Evolutionary conservation across 2,888 invertebrate genomes (phyloP).

Genomic region (Hirtodrosophila trivittata): DNA sequence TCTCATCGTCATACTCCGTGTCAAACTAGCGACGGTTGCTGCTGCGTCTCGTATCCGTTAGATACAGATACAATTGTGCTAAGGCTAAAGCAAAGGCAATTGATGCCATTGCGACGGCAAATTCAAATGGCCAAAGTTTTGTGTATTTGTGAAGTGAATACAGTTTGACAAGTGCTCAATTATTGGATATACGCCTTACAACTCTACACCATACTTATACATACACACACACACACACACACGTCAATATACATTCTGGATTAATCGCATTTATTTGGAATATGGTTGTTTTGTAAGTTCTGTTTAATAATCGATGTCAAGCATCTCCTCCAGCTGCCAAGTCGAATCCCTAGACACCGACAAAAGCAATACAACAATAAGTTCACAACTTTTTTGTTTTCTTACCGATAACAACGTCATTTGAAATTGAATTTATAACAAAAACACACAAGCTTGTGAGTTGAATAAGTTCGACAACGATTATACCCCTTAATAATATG

Average conservation of each 20-base stretch:
- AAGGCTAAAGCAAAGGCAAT: slow-evolving; percentile 4
- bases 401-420: slow-evolving; percentile 27
- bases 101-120: slow-evolving; percentile 20
- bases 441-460: neutral
- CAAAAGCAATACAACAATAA: slow-evolving; percentile 10
- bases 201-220: neutral
- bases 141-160: slow-evolving; percentile 42
- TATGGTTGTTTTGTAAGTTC: slow-evolving; percentile 81
- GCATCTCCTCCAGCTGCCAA: neutral
- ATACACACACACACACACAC: neutral
- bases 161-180: slow-evolving; percentile 27
- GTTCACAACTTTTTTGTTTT: too few relatives aligned
- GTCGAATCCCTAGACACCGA: slow-evolving; percentile 35
- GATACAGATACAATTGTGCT: slow-evolving; percentile 34
- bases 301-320: slow-evolving; percentile 8
- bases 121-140: slow-evolving; percentile 43
- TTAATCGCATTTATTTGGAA: slow-evolving; percentile 64
- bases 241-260: slow-evolving; percentile 38
- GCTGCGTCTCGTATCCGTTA: slow-evolving; percentile 16
- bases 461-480: neutral
- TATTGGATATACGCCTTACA: slow-evolving; percentile 29
- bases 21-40: slow-evolving; percentile 55
- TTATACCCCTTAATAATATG: slow-evolving; percentile 12
- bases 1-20: slow-evolving; percentile 14
- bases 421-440: slow-evolving; percentile 2